Base-by-base conservation (phyloP, 2,888 invertebrate genomes). In the Apotomis betuletana region DNA sequence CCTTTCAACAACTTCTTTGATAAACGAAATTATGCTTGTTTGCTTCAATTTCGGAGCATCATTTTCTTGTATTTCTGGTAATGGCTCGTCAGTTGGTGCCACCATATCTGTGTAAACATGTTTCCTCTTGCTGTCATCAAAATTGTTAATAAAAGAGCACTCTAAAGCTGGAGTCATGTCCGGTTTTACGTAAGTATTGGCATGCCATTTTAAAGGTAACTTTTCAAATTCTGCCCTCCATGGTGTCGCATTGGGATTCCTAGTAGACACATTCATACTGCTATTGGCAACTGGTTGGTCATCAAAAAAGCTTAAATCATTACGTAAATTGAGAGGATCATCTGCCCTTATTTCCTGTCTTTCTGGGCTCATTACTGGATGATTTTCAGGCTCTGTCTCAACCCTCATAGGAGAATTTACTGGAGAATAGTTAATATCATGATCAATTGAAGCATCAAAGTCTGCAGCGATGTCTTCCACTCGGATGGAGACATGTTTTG, bases 151-250 rank as follows among this genome's bases (percentile, higher is more conserved):
- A 69, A 90, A 93, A 5, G 93, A 93, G 69, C 88, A 85, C 74
- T 93, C 93, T 15, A 92, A 86, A 10, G 94, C 91, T 55, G 94
- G 94, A 58, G 94, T 94, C 94, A 94, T 92, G 73, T 93, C 90
- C 8, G 93, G 76, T 77, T 94, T 94, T 0, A 93, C 84, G 80
- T 92, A 90, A 5, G 90, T 85, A 74, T 93, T 91, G 4, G 83
- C 86, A 70, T 87, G 91, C 93, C 93, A 94, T 81, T 87, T 93
- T 70, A 92, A 89, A 4, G 92, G 91, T 63, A 93, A 80, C 69
- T 80, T 88, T 12, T 84, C 85, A 79, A 91, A 93, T 77, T 93
- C 90, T 1, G 87, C 89, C 70, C 94, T 83, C 94, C 94, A 94
- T 1, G 94, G 94, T 64, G 92, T 93, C 1, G 91, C 90, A 60